Evolutionary conservation across 92 coral and sea anemone genomes (phyloP), one percentile per base, ranked within the genome.

Genomic region (Parazoanthus darwini): DNA sequence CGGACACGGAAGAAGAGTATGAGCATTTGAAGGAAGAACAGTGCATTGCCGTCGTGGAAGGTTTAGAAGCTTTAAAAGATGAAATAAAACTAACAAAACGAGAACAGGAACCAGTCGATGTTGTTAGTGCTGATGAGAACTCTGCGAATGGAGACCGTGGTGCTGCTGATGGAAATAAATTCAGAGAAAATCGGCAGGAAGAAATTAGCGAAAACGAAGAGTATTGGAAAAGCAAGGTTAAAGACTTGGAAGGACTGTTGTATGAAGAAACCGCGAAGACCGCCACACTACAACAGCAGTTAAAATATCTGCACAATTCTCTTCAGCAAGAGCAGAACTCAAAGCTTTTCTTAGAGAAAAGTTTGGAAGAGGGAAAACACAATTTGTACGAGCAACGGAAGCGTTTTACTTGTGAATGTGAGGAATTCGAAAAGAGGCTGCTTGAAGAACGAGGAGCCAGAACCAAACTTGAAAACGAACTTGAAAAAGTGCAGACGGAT

Each of bases 371-470:
- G 66, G 93, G 89, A 88, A 92, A 85, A 82, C 88, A 88, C 72
- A 93, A 85, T 70, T 85, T 90, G 74, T 90, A 74, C 43, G 88
- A 92, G 71, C 94, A 93, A 81, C 93, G 93, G 82, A 93, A 95
- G 90, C 73, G 89, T 82, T 95, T 95, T 79, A 85, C 85, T 71
- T 88, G 91, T 26, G 98, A 95, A 73, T 95, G 94, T 94, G 94
- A 89, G 44, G 98, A 95, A 29, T 95, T 95, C 89, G 98, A 95
- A 86, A 87, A 84, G 65, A 88, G 98, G 35, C 88, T 95, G 54
- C 91, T 95, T 22, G 98, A 95, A 81, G 98, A 95, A 85, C 88
- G 94, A 56, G 93, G 94, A 35, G 33, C 83, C 68, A 93, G 93
- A 88, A 88, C 96, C 20, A 88, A 78, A 11, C 20, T 92, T 48